A percentile compares a stretch with the other conserved stretches of the same genome.
Evolutionary conservation across 2,797 vertebrate species (phyloP).

Genomic region (Fistularia tabacaria): DNA sequence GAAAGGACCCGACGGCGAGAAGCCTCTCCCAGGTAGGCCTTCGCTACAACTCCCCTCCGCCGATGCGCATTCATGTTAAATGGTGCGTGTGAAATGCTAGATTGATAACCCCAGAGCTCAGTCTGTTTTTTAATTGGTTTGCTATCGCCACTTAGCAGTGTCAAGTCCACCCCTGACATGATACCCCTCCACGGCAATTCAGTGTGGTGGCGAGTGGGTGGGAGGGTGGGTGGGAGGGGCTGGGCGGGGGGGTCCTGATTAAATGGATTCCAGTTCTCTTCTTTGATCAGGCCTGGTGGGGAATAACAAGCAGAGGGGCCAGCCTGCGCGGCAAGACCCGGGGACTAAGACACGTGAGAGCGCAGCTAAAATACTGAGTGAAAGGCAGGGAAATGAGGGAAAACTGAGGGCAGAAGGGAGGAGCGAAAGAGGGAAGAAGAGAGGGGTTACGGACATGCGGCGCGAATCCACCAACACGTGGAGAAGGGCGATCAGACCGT

Average conservation of each 20-base stretch:
- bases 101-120: conserved; percentile 35
- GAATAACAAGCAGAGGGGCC: conserved; percentile 72
- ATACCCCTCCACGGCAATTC: conserved; percentile 51
- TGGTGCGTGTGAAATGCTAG: conserved; percentile 45
- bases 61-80: conserved; percentile 51
- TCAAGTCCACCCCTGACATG: conserved; percentile 43
- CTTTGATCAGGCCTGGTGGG: conserved; percentile 72
- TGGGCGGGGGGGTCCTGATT: conserved; percentile 59
- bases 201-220: conserved; percentile 1
- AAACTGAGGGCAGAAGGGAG: conserved; percentile 6
- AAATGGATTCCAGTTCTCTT: conserved; percentile 75
- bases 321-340: conserved; percentile 58
- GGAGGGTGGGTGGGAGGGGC: too few relatives aligned
- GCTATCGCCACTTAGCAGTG: conserved; percentile 57
- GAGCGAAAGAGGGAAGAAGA: conserved; percentile 2
- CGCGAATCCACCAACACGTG: too few relatives aligned
- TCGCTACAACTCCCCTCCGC: conserved; percentile 13
- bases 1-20: not conserved
- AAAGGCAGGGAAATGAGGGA: conserved; percentile 31
- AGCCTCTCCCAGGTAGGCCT: not conserved
- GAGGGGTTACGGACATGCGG: too few relatives aligned
- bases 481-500: too few relatives aligned
- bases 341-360: conserved; percentile 64
- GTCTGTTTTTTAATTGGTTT: conserved; percentile 57
- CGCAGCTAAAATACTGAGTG: conserved; percentile 45